Percentiles rank a stretch among this genome's conserved stretches.
Conservation (phyloP, 2,797 vertebrate genomes). For the Dromococcyx pavoninus region DNA sequence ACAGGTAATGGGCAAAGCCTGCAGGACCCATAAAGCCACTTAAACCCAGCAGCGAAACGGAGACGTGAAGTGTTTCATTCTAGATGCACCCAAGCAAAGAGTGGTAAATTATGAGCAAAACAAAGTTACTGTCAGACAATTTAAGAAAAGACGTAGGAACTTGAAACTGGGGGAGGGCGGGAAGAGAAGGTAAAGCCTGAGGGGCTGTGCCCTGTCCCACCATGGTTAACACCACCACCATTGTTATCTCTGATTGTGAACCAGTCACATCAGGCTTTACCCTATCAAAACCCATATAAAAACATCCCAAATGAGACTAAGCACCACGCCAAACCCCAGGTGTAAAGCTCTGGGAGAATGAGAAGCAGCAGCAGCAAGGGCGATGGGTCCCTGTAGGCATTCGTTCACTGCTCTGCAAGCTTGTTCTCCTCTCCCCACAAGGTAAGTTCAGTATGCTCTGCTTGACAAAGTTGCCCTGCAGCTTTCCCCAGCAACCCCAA, state of each 20-base stretch:
- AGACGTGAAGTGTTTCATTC: background rate
- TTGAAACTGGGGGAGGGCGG: background rate
- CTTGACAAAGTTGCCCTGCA: background rate
- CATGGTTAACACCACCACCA: background rate
- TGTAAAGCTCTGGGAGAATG: background rate
- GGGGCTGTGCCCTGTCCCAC: background rate
- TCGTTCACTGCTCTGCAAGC: background rate
- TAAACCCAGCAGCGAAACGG: background rate
- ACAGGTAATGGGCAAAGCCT: accelerated
- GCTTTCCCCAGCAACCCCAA: background rate
- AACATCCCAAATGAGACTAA: background rate
- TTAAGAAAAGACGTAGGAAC: background rate
- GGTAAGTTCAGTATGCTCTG: background rate
- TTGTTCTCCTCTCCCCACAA: background rate
- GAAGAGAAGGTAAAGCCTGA: background rate
- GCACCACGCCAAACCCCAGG: background rate
- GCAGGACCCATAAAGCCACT: background rate
- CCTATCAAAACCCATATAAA: background rate
- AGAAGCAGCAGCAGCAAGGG: background rate
- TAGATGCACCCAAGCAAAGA: background rate
- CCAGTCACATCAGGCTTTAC: background rate
- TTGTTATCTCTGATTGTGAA: background rate
- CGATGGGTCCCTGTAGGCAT: background rate
- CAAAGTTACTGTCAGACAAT: background rate
- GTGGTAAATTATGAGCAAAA: background rate